These are phyloP conservation scores for Stichodactyla helianthus DNA, from an alignment of 64 coral and sea anemone genomes.

Conservation along the genomic window DNA sequence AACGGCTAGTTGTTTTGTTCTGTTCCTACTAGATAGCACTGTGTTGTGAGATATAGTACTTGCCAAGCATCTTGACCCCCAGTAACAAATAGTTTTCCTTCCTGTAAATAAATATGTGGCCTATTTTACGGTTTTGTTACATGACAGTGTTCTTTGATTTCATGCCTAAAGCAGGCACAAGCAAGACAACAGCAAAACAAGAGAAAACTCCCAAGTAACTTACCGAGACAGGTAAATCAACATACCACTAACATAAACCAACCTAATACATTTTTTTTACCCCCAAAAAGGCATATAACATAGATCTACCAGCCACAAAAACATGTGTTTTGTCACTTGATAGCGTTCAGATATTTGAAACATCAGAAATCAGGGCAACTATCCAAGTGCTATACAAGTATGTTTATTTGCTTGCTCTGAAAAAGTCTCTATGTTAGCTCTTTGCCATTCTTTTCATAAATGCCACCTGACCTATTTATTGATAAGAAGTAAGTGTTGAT, in stretches of 20 bases:
- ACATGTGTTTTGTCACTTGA: constrained; percentile 30
- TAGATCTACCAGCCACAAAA: constrained; percentile 3
- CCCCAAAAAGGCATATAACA: neutral
- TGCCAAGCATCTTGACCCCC: constrained; percentile 16
- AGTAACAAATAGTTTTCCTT: constrained; percentile 32
- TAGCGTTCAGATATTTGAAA: constrained; percentile 9
- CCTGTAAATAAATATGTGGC: constrained; percentile 30
- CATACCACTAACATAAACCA: neutral
- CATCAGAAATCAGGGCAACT: constrained; percentile 14
- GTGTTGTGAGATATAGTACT: neutral
- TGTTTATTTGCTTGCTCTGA: neutral
- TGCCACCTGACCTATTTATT: constrained; percentile 3
- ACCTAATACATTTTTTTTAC: neutral
- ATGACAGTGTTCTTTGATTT: constrained; percentile 10
- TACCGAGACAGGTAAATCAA: constrained; percentile 28
- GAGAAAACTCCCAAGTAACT: constrained; percentile 24
- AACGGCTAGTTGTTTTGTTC: neutral
- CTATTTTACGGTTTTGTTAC: constrained; percentile 13
- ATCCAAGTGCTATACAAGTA: constrained; percentile 1
- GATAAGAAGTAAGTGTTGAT: neutral
- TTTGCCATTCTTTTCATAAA: neutral
- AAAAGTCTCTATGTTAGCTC: neutral
- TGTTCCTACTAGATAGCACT: neutral
- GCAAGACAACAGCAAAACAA: constrained; percentile 34
- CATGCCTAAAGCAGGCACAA: constrained; percentile 25